A percentile compares a stretch with the other conserved stretches of the same genome.
Evolutionary conservation across 1,140 invertebrate genomes (phyloP).

Genomic region (Cotesia chilonis): DNA sequence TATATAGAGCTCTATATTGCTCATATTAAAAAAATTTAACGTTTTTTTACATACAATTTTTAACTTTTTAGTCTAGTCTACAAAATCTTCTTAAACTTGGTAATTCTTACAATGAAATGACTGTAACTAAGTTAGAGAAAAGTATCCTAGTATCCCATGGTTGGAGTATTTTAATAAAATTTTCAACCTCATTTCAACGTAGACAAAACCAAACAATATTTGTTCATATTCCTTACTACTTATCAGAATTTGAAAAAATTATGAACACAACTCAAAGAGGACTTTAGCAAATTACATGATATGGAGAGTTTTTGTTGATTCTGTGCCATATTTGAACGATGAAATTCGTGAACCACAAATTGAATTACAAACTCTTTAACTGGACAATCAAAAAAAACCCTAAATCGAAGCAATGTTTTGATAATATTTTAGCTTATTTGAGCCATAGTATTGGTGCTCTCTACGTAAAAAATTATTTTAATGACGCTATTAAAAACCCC

Average conservation of each 20-base stretch:
- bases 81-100: conserved; percentile 86
- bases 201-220: conserved; percentile 76
- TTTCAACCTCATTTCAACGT: conserved; percentile 71
- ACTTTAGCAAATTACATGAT: conserved; percentile 81
- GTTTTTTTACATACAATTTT: too few species aligned
- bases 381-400: conserved; percentile 79
- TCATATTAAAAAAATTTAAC: too few species aligned
- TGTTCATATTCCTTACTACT: conserved; percentile 70
- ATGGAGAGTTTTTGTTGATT: conserved; percentile 79
- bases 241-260: conserved; percentile 67
- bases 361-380: conserved; percentile 76
- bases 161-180: conserved; percentile 82
- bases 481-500: conserved; percentile 64
- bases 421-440: conserved; percentile 76
- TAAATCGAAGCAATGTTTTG: conserved; percentile 87
- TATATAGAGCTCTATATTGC: too few species aligned
- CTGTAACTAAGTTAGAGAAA: conserved; percentile 76
- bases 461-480: conserved; percentile 69
- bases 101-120: conserved; percentile 77
- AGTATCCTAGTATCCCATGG: conserved; percentile 83
- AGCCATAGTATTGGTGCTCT: conserved; percentile 73
- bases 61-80: conserved; percentile 77
- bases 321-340: conserved; percentile 80
- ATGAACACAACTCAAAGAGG: conserved; percentile 69
- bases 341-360: conserved; percentile 76